Base-by-base conservation (phyloP, 1,140 invertebrate species). In the Homarus americanus region DNA sequence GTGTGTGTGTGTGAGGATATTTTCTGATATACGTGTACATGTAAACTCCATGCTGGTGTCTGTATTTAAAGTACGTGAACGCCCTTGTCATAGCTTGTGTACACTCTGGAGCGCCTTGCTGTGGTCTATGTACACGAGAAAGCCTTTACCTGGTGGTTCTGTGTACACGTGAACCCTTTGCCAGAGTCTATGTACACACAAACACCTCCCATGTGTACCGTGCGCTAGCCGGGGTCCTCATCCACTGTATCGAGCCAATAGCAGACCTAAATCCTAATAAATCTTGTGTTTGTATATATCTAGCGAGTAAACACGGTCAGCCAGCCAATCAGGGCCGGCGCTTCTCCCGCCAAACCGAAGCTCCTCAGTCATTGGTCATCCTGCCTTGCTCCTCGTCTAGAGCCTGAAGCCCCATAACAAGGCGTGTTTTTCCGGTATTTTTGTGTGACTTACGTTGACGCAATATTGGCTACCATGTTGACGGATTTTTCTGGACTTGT, bases 231-330 rank as follows among this genome's bases (percentile, higher is more conserved):
- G 5, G n/a, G n/a, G 28, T 24, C 63, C 17, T 69, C 63, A 69
- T 58, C 63, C 5, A 69, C 63, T 69, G 63, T 32, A 28, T 28
- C 32, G 63, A 69, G n/a, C 63, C 63, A 69, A 69, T 69, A 69
- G 63, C 63, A 28, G n/a, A 28, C 63, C n/a, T 69, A 69, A 69
- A 69, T 69, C 63, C 63, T 69, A 69, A 69, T 69, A 69, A 69
- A 69, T 69, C 63, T 69, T 69, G n/a, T 69, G 63, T 69, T 69
- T 69, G 63, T 69, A 69, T 69, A 69, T 69, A 69, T 69, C n/a
- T 69, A 24, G 63, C 63, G 63, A 28, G 63, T 69, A 69, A 69
- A 69, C 63, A 69, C 63, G 63, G 63, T 69, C 63, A 69, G 63
- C n/a, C 2, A 69, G 63, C 63, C 63, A 69, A 69, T 69, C 63